Base-by-base conservation (phyloP, 2,888 invertebrate genomes). In the Nyleta sp. region DNA sequence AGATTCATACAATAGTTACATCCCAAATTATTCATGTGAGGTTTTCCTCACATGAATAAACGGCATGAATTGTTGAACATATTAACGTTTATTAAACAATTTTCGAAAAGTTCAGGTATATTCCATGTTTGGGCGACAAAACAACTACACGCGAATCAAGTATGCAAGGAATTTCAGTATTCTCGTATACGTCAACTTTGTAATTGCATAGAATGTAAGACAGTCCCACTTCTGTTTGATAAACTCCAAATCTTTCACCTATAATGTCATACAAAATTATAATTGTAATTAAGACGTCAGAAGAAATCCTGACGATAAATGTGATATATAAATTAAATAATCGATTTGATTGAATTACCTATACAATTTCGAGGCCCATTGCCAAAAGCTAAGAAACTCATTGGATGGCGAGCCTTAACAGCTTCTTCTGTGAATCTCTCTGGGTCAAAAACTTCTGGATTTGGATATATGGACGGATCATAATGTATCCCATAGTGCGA, bases 141-240 rank as follows among this genome's bases (percentile, higher is more conserved):
- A 89, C 40, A 13, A 88, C 82, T 2, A 84, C 35, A 0, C 52
- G 73, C 4, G 83, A 72, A 48, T 88, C 71, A 3, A 70, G 65
- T 2, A 60, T 77, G 10, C 88, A 87, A 0, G 88, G 86, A 40
- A 84, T 81, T 1, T 78, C 64, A 0, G 89, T 90, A 71, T 88
- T 82, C 1, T 86, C 84, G 40, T 88, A 90, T 7, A 90, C 79
- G 0, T 85, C 84, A 7, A 91, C 78, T 60, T 86, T 84, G 73
- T 87, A 91, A 50, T 89, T 87, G 7, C 80, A 80, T 0, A 91
- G 59, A 10, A 91, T 82, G 35, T 86, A 84, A 5, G 87, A 84
- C 0, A 91, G 44, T 4, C 90, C 91, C 0, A 90, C 64, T 85
- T 91, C 91, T 0, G 90, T 83, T 81, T 91, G 91, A 70, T 84